phyloP scores from a whole-genome alignment of 2,888 invertebrate species.

The Thera obeliscata region DNA sequence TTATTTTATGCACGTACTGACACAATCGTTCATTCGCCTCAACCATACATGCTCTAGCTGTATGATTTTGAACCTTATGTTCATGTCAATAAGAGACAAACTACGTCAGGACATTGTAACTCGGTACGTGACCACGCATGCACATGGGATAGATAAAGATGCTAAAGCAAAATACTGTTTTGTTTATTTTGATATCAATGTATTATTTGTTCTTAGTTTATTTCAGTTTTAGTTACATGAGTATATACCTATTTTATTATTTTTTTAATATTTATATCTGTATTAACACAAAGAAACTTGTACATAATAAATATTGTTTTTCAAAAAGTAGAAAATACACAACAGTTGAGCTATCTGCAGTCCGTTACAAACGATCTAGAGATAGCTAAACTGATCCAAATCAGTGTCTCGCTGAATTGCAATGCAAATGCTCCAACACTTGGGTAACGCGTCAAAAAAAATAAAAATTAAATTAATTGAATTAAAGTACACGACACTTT shows the following conservation, averaged over 20 bases:
- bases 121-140: slow-evolving; percentile 53
- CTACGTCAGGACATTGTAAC: slow-evolving; percentile 29
- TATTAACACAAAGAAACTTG: too few species aligned
- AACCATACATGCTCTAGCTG: slow-evolving; percentile 47
- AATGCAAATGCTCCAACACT: too few species aligned
- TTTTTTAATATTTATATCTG: too few species aligned
- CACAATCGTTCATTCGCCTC: slow-evolving; percentile 70
- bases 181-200: slow-evolving; percentile 47
- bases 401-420: too few species aligned
- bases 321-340: too few species aligned
- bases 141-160: slow-evolving; percentile 50
- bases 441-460: too few species aligned
- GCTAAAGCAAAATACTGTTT: slow-evolving; percentile 49
- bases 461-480: too few species aligned
- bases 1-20: slow-evolving; percentile 63
- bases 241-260: background rate
- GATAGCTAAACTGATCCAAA: too few species aligned
- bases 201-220: slow-evolving; percentile 23
- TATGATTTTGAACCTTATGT: slow-evolving; percentile 28
- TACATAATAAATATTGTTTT: too few species aligned
- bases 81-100: slow-evolving; percentile 20
- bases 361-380: too few species aligned
- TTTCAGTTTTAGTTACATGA: slow-evolving; percentile 28
- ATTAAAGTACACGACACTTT: too few species aligned
- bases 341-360: too few species aligned